Evolutionary conservation across 2,797 vertebrate genomes (phyloP).

Genomic region (Notolabrus celidotus): DNA sequence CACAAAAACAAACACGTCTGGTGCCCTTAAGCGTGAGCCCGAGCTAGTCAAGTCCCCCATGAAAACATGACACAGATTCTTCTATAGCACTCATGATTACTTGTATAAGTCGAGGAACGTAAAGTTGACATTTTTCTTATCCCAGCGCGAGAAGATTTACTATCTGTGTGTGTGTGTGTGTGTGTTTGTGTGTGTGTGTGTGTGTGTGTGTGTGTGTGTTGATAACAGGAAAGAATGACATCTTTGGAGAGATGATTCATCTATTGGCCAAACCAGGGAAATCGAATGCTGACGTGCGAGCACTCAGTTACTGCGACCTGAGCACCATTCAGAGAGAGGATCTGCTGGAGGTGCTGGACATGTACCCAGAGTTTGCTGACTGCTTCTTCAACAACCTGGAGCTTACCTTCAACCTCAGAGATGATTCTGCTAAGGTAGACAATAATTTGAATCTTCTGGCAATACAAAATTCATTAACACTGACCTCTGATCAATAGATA

Average conservation of each 20-base stretch:
- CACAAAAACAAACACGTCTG: slow-evolving; percentile 63
- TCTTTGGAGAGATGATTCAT: slow-evolving; percentile 99
- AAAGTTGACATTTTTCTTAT: slow-evolving; percentile 12
- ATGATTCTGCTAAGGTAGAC: slow-evolving; percentile 90
- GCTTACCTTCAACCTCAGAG: slow-evolving; percentile 97
- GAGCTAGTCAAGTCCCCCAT: slow-evolving; percentile 19
- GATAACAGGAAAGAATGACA: slow-evolving; percentile 95
- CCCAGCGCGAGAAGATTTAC: slow-evolving; percentile 7
- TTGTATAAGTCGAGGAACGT: slow-evolving; percentile 12
- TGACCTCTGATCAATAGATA: neutral
- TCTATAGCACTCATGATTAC: neutral
- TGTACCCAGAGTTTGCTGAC: slow-evolving; percentile 99
- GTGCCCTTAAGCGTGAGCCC: slow-evolving; percentile 47
- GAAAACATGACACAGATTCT: slow-evolving; percentile 29
- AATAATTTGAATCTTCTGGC: neutral
- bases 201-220: slow-evolving; percentile 54
- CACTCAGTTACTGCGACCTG: slow-evolving; percentile 97
- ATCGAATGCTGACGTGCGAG: slow-evolving; percentile 97
- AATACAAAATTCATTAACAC: neutral
- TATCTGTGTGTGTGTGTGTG: slow-evolving; percentile 37
- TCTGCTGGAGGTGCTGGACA: slow-evolving; percentile 96
- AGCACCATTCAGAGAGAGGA: slow-evolving; percentile 98
- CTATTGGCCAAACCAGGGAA: slow-evolving; percentile 96
- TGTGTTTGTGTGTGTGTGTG: slow-evolving; percentile 58
- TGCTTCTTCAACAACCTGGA: slow-evolving; percentile 96